Evolutionary conservation across 2,888 invertebrate genomes (phyloP).

Genomic region (Microctonus brassicae): DNA sequence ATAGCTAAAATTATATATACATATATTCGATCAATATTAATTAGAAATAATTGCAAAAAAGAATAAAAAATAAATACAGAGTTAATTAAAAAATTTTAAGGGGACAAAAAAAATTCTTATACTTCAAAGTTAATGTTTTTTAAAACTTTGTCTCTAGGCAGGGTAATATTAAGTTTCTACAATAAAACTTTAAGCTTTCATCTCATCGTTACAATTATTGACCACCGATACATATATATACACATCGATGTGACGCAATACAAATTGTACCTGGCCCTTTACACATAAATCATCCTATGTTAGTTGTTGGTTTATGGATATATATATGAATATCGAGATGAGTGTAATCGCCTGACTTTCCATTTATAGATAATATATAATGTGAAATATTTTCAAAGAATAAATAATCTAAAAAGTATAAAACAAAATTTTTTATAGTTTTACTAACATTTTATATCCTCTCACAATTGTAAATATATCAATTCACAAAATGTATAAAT

Average conservation of each 20-base stretch:
- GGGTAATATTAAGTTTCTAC: constrained; percentile 1
- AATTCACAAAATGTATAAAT: no score
- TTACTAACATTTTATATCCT: background rate
- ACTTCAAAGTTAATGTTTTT: background rate
- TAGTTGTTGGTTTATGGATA: background rate
- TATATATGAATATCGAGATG: background rate
- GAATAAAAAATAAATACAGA: background rate
- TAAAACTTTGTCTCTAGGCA: background rate
- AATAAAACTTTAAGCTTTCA: background rate
- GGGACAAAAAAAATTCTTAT: background rate
- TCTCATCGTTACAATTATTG: background rate
- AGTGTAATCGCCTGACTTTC: constrained; percentile 1
- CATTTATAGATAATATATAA: background rate
- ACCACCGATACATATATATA: background rate
- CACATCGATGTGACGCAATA: constrained; percentile 60
- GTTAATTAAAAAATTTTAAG: background rate
- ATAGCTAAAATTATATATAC: background rate
- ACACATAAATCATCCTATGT: constrained; percentile 61
- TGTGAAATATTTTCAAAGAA: background rate
- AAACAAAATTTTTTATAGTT: background rate
- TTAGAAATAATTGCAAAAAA: background rate
- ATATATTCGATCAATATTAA: no score
- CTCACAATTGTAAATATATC: background rate
- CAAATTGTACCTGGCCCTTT: constrained; percentile 62
- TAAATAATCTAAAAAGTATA: background rate